Evolutionary conservation across 1,140 invertebrate genomes (phyloP).

Genomic region (Leucophenga varia): DNA sequence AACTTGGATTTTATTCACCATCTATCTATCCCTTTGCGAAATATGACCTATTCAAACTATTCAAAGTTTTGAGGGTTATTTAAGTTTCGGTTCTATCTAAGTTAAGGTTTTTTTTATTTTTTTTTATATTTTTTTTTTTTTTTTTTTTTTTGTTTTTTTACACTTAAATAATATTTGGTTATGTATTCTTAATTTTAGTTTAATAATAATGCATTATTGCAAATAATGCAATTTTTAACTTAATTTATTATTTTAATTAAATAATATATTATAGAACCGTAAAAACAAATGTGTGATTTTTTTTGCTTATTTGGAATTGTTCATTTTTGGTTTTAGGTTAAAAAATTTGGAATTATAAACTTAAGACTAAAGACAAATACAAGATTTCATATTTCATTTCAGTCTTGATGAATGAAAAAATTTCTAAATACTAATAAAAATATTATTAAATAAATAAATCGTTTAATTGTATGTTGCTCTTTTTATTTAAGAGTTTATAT

Average conservation of each 20-base stretch:
- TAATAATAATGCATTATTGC: no score
- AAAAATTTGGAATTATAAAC: neutral
- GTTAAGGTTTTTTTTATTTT: slow-evolving; percentile 14
- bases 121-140: no score
- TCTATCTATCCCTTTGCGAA: no score
- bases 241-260: neutral
- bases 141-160: slow-evolving; percentile 22
- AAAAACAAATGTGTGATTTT: slow-evolving; percentile 7
- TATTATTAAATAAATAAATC: neutral
- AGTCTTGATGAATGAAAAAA: slow-evolving; percentile 35
- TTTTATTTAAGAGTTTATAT: slow-evolving; percentile 20
- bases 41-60: no score
- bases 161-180: slow-evolving; percentile 1
- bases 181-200: slow-evolving; percentile 27
- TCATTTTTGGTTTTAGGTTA: no score
- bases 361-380: neutral
- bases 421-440: no score
- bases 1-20: no score
- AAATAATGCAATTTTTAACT: neutral
- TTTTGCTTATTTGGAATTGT: neutral
- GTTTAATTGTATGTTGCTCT: neutral
- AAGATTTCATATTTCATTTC: slow-evolving; percentile 8
- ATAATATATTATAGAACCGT: slow-evolving; percentile 19
- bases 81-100: no score
- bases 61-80: no score